Conservation (phyloP, 2,797 vertebrate genomes). For the Oophaga sylvatica region DNA sequence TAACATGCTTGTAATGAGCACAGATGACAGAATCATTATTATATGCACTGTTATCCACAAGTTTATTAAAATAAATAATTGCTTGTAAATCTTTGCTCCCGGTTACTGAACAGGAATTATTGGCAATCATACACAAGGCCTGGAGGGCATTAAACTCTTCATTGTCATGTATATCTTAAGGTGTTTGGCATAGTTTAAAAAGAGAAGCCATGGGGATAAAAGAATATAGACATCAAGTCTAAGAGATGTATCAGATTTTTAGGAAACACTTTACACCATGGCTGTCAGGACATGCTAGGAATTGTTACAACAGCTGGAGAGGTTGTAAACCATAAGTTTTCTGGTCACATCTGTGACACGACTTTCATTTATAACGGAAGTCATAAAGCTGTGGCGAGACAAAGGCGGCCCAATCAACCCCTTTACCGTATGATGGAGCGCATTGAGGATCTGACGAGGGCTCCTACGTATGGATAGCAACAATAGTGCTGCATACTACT, state of each 20-base stretch:
- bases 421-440: background rate
- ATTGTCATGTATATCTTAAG: slow-evolving; percentile 32
- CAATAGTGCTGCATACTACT: too few species aligned
- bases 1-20: slow-evolving; percentile 37
- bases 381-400: background rate
- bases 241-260: slow-evolving; percentile 28
- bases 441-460: background rate
- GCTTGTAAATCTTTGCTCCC: slow-evolving; percentile 40
- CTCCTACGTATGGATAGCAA: background rate
- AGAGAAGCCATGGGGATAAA: slow-evolving; percentile 36
- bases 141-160: slow-evolving; percentile 7
- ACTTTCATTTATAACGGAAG: background rate
- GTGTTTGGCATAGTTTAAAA: slow-evolving; percentile 3
- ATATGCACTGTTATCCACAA: slow-evolving; percentile 8
- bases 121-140: slow-evolving; percentile 1
- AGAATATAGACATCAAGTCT: slow-evolving; percentile 1
- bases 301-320: background rate
- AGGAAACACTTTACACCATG: slow-evolving; percentile 17
- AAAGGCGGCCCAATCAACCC: background rate
- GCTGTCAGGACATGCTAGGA: background rate
- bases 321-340: background rate
- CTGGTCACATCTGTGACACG: background rate
- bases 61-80: slow-evolving; percentile 8
- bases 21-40: slow-evolving; percentile 12
- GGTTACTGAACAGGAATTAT: background rate